Conservation (phyloP, 2,113 vertebrate genomes). For the Pollachius pollachius region DNA sequence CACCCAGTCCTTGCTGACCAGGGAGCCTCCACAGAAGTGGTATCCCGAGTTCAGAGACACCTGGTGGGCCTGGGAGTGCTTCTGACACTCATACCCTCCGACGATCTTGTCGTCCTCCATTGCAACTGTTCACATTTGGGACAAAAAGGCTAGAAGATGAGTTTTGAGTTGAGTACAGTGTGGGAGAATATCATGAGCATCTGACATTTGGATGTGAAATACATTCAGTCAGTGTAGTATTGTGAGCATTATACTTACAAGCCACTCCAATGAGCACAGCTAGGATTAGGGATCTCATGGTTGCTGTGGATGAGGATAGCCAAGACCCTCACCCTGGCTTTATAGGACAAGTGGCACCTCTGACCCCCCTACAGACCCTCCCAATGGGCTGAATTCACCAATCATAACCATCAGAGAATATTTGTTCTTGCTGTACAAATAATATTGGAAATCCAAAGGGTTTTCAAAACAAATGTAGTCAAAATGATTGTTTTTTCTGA, state of each 20-base stretch:
- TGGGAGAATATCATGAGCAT: too few species aligned
- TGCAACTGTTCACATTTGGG: constrained; percentile 27
- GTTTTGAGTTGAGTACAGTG: too few species aligned
- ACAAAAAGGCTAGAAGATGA: background rate
- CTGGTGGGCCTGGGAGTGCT: constrained; percentile 62
- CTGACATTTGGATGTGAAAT: too few species aligned
- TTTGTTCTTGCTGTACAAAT: too few species aligned
- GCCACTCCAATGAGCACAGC: constrained; percentile 51
- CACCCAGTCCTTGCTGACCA: constrained; percentile 59
- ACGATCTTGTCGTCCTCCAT: constrained; percentile 68
- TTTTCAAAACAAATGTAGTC: too few species aligned
- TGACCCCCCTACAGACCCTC: background rate
- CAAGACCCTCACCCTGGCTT: background rate
- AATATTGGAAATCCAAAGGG: too few species aligned
- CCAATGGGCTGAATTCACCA: background rate
- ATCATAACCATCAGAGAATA: background rate
- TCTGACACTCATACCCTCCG: constrained; percentile 59
- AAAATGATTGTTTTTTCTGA: too few species aligned
- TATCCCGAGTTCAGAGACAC: constrained; percentile 67
- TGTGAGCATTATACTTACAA: constrained; percentile 38
- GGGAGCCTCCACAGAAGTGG: constrained; percentile 67
- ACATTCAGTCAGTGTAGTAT: background rate
- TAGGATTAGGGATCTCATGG: constrained; percentile 55
- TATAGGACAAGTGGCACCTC: background rate
- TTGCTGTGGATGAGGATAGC: constrained; percentile 12